A percentile compares a stretch with the other conserved stretches of the same genome.
Conservation (phyloP, 2,888 invertebrate genomes). For the Lagria hirta region DNA sequence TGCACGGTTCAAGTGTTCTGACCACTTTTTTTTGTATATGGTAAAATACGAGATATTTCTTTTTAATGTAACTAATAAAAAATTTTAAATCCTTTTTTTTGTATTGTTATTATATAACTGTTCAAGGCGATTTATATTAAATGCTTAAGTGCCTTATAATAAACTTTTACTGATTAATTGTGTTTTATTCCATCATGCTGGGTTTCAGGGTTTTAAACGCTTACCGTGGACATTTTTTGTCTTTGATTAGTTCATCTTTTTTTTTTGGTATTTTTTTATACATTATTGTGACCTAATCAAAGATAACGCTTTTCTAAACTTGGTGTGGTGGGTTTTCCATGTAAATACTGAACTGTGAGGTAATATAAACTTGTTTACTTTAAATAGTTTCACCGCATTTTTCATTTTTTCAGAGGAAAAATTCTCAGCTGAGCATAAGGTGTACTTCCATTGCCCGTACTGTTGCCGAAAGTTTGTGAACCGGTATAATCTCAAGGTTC, state of each 20-base stretch:
- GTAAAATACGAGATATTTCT: too few relatives aligned
- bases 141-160: slow-evolving; percentile 30
- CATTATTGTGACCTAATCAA: too few relatives aligned
- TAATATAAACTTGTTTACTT: slow-evolving; percentile 29
- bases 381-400: slow-evolving; percentile 38
- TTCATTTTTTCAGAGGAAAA: slow-evolving; percentile 42
- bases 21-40: too few relatives aligned
- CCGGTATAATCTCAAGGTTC: slow-evolving; percentile 70
- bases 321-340: slow-evolving; percentile 24
- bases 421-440: slow-evolving; percentile 49
- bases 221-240: too few relatives aligned
- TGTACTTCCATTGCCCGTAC: slow-evolving; percentile 64
- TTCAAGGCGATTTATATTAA: slow-evolving; percentile 36
- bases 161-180: too few relatives aligned
- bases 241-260: too few relatives aligned
- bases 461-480: slow-evolving; percentile 67
- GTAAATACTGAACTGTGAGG: slow-evolving; percentile 29
- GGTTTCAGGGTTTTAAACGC: too few relatives aligned
- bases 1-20: too few relatives aligned
- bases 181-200: too few relatives aligned
- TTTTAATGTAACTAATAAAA: slow-evolving; percentile 8
- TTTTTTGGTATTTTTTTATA: too few relatives aligned
- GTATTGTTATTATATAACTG: slow-evolving; percentile 37
- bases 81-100: slow-evolving; percentile 22
- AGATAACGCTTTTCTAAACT: too few relatives aligned